Base-by-base conservation (phyloP, 2,888 invertebrate species). In the Hymenopus coronatus region DNA sequence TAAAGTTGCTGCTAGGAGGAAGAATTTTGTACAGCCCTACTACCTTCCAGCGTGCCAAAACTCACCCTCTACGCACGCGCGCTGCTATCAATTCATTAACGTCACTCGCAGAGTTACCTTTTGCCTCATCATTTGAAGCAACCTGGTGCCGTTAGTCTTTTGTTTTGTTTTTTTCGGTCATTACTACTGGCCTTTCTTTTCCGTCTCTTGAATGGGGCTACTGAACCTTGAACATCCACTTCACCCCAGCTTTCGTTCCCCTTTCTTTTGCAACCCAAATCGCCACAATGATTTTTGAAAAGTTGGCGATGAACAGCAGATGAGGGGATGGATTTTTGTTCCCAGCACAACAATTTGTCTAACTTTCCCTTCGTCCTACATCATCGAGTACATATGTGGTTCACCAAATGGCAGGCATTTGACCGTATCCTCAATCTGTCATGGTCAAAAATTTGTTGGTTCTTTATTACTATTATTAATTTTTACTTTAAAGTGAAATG, bases 281-380 rank as follows among this genome's bases (percentile, higher is more conserved):
- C 86, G 86, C 86, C 86, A 86, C 28, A n/a, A 85, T 85, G 85
- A 85, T 85, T 85, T 70, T 28, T 85, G 70, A 86, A 70, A 86
- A 86, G 28, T 8, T 86, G 70, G 81, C 54, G 54, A 70, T 20
- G 54, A 54, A 54, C 86, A 86, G 70, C 86, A 86, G 86, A 86
- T 86, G 86, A 86, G 70, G n/a, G 86, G 54, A 70, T 86, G 86
- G 86, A 86, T 81, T 81, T 70, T 86, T 25, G 86, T 70, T 86
- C 86, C 86, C 86, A 86, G 28, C 27, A n/a, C 28, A 70, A 70
- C 54, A 86, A 86, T 86, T 86, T 70, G 54, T 70, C 54, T 20
- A 70, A 20, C 20, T 54, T 54, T 70, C 54, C 3, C 20, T 70
- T 70, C 20, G 15, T 25, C 20, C 20, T 70, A 25, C 54, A 70